A percentile compares a stretch with the other conserved stretches of the same genome.
phyloP scores from a whole-genome alignment of 1,140 invertebrate species.

The Centruroides sculpturatus region DNA sequence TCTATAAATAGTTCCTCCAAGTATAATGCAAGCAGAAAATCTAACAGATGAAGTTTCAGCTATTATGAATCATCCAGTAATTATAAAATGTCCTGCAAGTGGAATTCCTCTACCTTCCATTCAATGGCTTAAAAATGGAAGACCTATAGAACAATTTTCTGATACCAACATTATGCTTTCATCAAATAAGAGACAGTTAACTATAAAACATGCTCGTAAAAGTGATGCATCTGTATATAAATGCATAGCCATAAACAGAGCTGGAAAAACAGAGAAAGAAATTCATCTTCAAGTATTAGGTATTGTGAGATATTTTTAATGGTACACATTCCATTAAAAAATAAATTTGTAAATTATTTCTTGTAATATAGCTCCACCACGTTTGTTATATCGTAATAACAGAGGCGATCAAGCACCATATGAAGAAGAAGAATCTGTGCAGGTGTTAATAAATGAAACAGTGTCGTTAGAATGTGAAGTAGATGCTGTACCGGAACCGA shows the following conservation, averaged over 20 bases:
- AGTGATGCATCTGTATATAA: constrained; percentile 7
- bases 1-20: constrained; percentile 7
- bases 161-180: constrained; percentile 1
- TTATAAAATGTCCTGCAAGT: constrained; percentile 1
- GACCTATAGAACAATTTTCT: not conserved
- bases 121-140: constrained; percentile 11
- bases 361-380: no score
- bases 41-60: constrained; percentile 4
- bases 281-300: constrained; percentile 47
- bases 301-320: constrained; percentile 21
- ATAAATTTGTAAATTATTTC: no score
- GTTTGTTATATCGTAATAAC: no score
- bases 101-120: constrained; percentile 6
- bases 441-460: constrained; percentile 7
- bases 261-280: constrained; percentile 37
- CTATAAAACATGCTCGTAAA: not conserved
- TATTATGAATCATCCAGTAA: not conserved
- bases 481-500: constrained; percentile 30
- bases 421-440: no score
- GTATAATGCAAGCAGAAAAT: not conserved
- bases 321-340: no score
- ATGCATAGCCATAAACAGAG: constrained; percentile 9
- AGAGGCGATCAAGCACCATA: no score
- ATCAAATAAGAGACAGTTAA: not conserved
- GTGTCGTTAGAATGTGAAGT: constrained; percentile 12